Base-by-base conservation (phyloP, 2,113 vertebrate genomes). In the Festucalex cinctus region DNA sequence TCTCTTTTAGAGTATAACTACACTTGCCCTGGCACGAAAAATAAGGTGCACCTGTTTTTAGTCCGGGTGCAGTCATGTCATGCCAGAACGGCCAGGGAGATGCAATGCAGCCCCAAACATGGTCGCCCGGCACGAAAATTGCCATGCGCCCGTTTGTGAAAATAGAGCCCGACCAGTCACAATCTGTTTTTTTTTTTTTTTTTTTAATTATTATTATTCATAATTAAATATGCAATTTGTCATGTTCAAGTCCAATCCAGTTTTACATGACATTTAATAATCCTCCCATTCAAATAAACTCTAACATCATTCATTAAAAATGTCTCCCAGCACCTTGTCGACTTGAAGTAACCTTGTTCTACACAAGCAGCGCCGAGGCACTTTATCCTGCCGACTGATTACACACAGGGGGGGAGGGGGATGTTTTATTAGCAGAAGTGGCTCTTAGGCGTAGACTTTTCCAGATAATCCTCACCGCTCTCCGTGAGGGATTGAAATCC, bases 401-500 rank as follows among this genome's bases (percentile, higher is more conserved):
- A 74, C 74, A 68, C 63, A 26, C 57, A 67, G 49, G 63, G 49
- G 63, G 57, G 73, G 61, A 14, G 63, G 49, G 63, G 64, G 73
- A 79, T 71, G 69, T 66, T 81, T 81, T 82, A 81, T 81, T 77
- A 79, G 77, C 58, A 60, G 59, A 68, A 76, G 75, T 70, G 61
- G 66, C 66, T 81, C 74, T 85, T 67, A 28, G 69, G 73, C 73
- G 51, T 54, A 58, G 39, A 70, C 72, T 71, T 85, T 83, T 79
- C 74, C 70, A 76, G 83, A 88, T 76, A 89, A 89, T 86, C 83
- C 83, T 67, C 51, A 22, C 64, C 49, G 64, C 71, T 75, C 70
- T 68, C 74, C 64, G 12, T 63, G 68, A 80, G 70, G 77, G 84
- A 88, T 85, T 82, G 78, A 74, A 86, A 86, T 89, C 74, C 70